Evolutionary conservation across 2,113 vertebrate species (phyloP), one percentile per base, ranked within the genome.

Genomic region (Peucedramus taeniatus): DNA sequence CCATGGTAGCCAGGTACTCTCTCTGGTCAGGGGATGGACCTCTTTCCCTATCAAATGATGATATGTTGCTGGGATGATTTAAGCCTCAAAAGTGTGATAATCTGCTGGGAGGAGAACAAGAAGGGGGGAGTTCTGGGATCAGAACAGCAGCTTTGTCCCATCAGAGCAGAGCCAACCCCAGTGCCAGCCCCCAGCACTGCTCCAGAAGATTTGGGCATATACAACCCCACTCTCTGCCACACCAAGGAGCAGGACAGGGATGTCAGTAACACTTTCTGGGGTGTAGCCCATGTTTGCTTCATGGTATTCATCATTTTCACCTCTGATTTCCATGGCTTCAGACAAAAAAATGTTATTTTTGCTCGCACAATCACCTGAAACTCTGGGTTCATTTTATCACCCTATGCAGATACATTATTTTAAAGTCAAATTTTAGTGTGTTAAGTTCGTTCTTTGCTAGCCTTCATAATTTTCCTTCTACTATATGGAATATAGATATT

Each of bases 121-220:
- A 42, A 87, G 1, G 7, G 33, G 3, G 3, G 6, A 10, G n/a
- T 72, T 76, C 27, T 82, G 70, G 44, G 6, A 54, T 15, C 8
- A 57, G 28, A 83, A 9, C n/a, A 71, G 22, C 45, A 53, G 10
- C 13, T 61, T 63, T 42, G 20, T 75, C 28, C 47, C 30, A 68
- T 13, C 22, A 82, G 53, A 40, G 68, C 21, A 49, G 21, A 89
- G 40, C 19, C 80, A 64, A 21, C 19, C 39, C 39, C 0, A 1
- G 26, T 65, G 33, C 60, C 80, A 59, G 15, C 9, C 24, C 51
- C 18, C 5, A 0, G 53, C 28, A 4, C 17, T 0, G 0, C 49
- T 74, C 24, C 1, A 2, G 76, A 42, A 75, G 17, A 2, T 45
- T 64, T 60, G 72, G 45, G 3, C 4, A 44, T 3, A 2, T 4